phyloP scores from a whole-genome alignment of 2,888 invertebrate species.

The Rhagium mordax region DNA sequence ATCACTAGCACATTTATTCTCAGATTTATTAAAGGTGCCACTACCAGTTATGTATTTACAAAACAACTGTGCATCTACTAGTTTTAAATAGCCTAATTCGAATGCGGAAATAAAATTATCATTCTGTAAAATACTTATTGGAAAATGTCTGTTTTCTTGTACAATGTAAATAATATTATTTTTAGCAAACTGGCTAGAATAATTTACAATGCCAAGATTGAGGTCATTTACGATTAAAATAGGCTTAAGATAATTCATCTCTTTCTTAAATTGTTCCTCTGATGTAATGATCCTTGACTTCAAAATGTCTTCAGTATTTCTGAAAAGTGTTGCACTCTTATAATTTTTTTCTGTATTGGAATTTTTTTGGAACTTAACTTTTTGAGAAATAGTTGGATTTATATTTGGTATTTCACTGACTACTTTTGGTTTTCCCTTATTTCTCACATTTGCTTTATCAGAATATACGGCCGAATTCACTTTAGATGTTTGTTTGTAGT shows the following conservation, averaged over 20 bases:
- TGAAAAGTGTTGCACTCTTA: neutral
- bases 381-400: neutral
- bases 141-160: slow-evolving; percentile 28
- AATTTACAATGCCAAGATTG: slow-evolving; percentile 38
- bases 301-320: neutral
- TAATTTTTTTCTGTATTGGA: neutral
- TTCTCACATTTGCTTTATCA: neutral
- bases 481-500: neutral
- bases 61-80: slow-evolving; percentile 39
- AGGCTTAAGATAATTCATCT: slow-evolving; percentile 45
- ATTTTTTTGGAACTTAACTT: neutral
- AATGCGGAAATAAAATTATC: slow-evolving; percentile 38
- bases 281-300: slow-evolving; percentile 35
- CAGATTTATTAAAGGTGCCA: neutral
- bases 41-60: slow-evolving; percentile 4
- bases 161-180: slow-evolving; percentile 47
- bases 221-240: slow-evolving; percentile 44
- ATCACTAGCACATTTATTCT: neutral
- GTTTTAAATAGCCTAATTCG: slow-evolving; percentile 40
- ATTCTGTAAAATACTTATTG: slow-evolving; percentile 16
- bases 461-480: neutral
- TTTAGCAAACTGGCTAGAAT: slow-evolving; percentile 33
- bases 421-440: neutral
- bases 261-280: slow-evolving; percentile 33
- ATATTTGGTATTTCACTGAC: neutral